Conservation (phyloP, 2,113 vertebrate genomes). For the Agapornis roseicollis region DNA sequence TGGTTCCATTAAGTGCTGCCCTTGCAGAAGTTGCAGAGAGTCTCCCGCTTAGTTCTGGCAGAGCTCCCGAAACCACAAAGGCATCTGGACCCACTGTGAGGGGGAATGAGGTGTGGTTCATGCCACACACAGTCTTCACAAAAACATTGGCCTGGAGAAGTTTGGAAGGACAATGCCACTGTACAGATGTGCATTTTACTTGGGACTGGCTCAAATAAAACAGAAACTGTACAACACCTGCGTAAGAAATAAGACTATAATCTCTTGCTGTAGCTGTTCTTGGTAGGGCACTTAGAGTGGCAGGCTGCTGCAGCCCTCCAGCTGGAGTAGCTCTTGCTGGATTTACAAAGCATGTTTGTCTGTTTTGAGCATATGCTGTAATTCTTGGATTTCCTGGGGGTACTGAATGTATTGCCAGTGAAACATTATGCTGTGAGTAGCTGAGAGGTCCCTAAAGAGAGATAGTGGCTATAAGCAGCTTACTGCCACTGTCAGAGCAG, state of each 20-base stretch:
- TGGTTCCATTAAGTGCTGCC: not conserved
- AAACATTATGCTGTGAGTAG: not conserved
- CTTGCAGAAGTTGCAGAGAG: not conserved
- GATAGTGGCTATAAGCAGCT: not conserved
- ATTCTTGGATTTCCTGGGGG: not conserved
- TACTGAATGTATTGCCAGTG: not conserved
- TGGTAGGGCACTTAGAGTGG: not conserved
- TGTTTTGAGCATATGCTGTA: not conserved
- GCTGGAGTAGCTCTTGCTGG: not conserved
- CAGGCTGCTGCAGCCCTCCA: not conserved
- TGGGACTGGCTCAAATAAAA: not conserved
- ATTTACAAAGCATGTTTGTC: not conserved
- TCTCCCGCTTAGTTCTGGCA: not conserved
- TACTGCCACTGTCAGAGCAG: not conserved
- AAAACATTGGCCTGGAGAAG: rapidly evolving
- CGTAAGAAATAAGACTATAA: not conserved
- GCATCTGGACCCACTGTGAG: not conserved
- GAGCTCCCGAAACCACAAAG: not conserved
- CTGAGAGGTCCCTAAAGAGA: not conserved
- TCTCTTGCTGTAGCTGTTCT: not conserved
- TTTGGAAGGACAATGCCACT: not conserved
- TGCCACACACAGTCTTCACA: not conserved
- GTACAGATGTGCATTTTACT: not conserved
- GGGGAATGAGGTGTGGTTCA: not conserved
- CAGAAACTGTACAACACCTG: not conserved